Conservation (phyloP, 1,140 invertebrate genomes). For the Octopus sinensis region DNA sequence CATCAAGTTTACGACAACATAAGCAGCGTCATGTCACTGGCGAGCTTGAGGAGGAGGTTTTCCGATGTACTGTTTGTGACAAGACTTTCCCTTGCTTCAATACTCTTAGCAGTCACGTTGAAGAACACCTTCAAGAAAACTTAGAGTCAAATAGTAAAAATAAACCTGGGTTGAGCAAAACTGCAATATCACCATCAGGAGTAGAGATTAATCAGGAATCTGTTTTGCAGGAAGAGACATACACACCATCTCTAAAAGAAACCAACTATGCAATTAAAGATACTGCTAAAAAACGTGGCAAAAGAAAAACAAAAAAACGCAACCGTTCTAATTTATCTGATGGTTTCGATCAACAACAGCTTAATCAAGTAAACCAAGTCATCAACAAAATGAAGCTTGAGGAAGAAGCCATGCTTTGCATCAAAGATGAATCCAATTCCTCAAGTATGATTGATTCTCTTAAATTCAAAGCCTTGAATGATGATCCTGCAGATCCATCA, state of each 20-base stretch:
- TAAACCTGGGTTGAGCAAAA: too few relatives aligned
- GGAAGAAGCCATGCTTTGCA: not conserved
- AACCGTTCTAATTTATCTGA: too few relatives aligned
- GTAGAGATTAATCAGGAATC: too few relatives aligned
- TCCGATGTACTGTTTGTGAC: not conserved
- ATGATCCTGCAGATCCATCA: not conserved
- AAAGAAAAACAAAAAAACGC: too few relatives aligned
- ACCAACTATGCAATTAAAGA: too few relatives aligned
- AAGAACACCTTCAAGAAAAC: not conserved
- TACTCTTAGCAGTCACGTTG: not conserved
- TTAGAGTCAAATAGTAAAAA: too few relatives aligned
- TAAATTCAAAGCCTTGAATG: constrained; percentile 1
- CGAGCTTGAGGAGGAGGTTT: not conserved
- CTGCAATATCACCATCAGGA: too few relatives aligned
- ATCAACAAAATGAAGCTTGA: not conserved
- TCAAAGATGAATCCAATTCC: not conserved
- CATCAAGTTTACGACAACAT: constrained; percentile 30
- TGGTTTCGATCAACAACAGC: too few relatives aligned
- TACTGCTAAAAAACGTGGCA: too few relatives aligned
- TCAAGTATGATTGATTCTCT: not conserved
- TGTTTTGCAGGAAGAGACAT: too few relatives aligned
- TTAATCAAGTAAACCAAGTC: too few relatives aligned
- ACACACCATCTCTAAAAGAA: too few relatives aligned
- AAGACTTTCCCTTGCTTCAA: not conserved
- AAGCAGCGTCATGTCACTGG: not conserved